These are phyloP conservation scores for Entomyzon cyanotis DNA, from an alignment of 2,113 vertebrate species.

Conservation along the genomic window DNA sequence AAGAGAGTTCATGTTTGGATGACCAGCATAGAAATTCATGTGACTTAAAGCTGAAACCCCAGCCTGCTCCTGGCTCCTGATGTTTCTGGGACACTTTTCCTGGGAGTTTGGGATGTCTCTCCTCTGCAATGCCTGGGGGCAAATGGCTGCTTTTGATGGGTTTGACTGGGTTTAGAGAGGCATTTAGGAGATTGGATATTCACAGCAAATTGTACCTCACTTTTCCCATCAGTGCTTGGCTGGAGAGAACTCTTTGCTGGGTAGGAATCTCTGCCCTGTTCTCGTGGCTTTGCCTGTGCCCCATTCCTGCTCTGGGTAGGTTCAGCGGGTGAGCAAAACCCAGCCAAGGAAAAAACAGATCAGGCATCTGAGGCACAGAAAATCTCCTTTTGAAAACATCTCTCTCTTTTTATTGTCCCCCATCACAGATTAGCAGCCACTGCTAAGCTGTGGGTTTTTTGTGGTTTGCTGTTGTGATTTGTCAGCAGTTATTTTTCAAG, in stretches of 20 bases:
- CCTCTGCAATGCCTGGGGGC: neutral
- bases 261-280: fast-evolving
- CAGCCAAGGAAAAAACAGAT: neutral
- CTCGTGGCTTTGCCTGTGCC: neutral
- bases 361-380: neutral
- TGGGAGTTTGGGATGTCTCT: neutral
- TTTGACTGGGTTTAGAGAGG: neutral
- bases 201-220: neutral
- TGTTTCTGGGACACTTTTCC: neutral
- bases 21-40: neutral
- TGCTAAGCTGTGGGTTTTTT: neutral
- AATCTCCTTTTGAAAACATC: neutral
- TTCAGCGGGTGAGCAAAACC: neutral
- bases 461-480: neutral
- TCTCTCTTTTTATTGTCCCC: neutral
- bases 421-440: neutral
- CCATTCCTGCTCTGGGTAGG: neutral
- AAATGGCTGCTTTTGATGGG: neutral
- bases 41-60: neutral
- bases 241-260: neutral
- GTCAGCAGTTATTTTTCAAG: constrained; percentile 15
- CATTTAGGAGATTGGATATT: neutral
- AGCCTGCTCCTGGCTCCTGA: neutral
- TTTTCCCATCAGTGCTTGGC: fast-evolving
- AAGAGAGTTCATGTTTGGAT: neutral